Conservation (phyloP, 2,797 vertebrate species). For the Coregonus suidteri region DNA sequence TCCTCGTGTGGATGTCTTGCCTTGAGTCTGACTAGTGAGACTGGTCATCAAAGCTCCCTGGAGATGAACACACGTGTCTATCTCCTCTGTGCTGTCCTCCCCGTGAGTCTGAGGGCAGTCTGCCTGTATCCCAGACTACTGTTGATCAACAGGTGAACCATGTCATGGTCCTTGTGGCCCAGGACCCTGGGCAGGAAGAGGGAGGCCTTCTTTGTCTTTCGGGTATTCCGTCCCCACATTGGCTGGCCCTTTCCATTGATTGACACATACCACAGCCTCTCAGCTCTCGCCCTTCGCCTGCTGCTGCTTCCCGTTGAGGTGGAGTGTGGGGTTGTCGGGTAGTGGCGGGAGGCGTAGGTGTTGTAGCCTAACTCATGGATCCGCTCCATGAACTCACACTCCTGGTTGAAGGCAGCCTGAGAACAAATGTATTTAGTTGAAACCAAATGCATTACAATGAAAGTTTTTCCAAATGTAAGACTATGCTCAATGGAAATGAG, state of each 20-base stretch:
- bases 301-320: constrained; percentile 45
- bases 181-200: constrained; percentile 95
- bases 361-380: constrained; percentile 97
- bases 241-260: constrained; percentile 97
- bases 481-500: background rate
- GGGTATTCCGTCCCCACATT: constrained; percentile 89
- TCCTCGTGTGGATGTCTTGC: too few relatives aligned
- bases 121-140: constrained; percentile 5
- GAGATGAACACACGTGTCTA: background rate
- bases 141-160: constrained; percentile 65
- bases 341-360: constrained; percentile 90
- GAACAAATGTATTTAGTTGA: constrained; percentile 3
- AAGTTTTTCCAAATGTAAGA: background rate
- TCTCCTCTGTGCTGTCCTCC: background rate
- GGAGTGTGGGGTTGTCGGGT: constrained; percentile 77
- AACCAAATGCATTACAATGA: background rate
- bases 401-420: constrained; percentile 87
- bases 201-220: constrained; percentile 93
- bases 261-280: constrained; percentile 94
- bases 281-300: constrained; percentile 77
- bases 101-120: background rate
- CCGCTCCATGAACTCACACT: constrained; percentile 97
- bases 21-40: too few relatives aligned
- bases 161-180: constrained; percentile 91
- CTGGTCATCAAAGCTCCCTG: background rate